Evolutionary conservation across 2,113 vertebrate species (phyloP), one percentile per base, ranked within the genome.

Genomic region (Cardinalis cardinalis): DNA sequence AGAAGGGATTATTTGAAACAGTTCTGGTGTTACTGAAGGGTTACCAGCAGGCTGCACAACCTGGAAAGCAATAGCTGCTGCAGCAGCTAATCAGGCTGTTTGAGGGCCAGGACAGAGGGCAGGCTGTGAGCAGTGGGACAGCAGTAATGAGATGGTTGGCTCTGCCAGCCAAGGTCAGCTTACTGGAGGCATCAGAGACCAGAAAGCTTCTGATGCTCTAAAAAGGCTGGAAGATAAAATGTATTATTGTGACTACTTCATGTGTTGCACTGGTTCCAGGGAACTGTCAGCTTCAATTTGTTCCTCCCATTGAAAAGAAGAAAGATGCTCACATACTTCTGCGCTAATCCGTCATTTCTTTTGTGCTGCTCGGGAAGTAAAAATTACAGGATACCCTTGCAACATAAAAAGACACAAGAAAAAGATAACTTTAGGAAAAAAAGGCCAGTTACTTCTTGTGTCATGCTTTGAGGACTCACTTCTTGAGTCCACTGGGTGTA

Each of bases 231-330:
- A 90, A 94, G 71, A 87, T 76, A 83, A 89, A 95, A 91, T 74
- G 90, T 61, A 73, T 73, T 56, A 61, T 85, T 82, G 87, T 86
- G 79, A 88, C 91, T 80, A 89, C 55, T 94, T 96, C 87, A 61
- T 17, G 66, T 72, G 34, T 48, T 93, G 81, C 4, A 0, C 65
- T n/a, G 15, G 70, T 87, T 96, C 92, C 94, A 93, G 76, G 56
- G 84, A 95, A 85, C 93, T 92, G 97, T 96, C 96, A 87, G 59
- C 87, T 92, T 93, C 61, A 72, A 96, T 95, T 96, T 96, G 90
- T 90, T 94, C 78, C 53, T 96, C 63, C 41, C 40, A 20, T 20
- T 68, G 74, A 83, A 51, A 91, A 88, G 69, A 95, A 93, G 74
- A 81, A 86, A 91, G 88, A 84, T 87, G 66, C 49, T 31, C 3